Evolutionary conservation across 2,888 invertebrate species (phyloP), one percentile per base, ranked within the genome.

Genomic region (Latheticus oryzae): DNA sequence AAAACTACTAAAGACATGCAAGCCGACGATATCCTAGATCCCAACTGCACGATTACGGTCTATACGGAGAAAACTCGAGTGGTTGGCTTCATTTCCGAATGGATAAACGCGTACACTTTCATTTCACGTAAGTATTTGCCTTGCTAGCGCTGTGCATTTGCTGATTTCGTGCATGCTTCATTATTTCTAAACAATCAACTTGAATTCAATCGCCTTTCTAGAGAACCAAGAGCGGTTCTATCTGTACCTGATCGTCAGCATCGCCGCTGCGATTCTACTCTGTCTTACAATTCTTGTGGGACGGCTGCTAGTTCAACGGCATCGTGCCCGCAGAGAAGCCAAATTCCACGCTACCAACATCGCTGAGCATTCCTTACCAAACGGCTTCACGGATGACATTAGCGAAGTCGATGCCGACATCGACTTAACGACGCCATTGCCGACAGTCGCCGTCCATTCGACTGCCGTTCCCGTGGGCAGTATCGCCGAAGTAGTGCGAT

Each of bases 311-410:
- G 80, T 90, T 65, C 87, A 86, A 71, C 85, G 87, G 55, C 85
- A 86, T 66, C 83, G 84, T 38, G 79, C 83, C 16, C 83, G 85
- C 61, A 83, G 85, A 57, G 86, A 83, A 12, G 80, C 86, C 12
- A 89, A 90, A 78, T 88, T 88, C 58, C 84, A 84, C 63, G 84
- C 85, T 12, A 86, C 86, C 42, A 84, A 86, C 58, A 85, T 88
- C 40, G 87, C 89, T 60, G 89, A 90, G 59, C 89, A 90, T 32
- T 85, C 90, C 65, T 82, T 91, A 54, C 89, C 91, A 7, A 89
- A 90, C 74, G 91, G 91, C 54, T 92, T 93, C 79, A 88, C 87
- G 67, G 93, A 93, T 80, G 91, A 92, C 77, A 90, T 93, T 79
- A 92, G 91, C 68, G 93, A 93, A 80, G 87, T 90, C 28, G 90